Conservation (phyloP, 2,113 vertebrate genomes). For the Guaruba guarouba region DNA sequence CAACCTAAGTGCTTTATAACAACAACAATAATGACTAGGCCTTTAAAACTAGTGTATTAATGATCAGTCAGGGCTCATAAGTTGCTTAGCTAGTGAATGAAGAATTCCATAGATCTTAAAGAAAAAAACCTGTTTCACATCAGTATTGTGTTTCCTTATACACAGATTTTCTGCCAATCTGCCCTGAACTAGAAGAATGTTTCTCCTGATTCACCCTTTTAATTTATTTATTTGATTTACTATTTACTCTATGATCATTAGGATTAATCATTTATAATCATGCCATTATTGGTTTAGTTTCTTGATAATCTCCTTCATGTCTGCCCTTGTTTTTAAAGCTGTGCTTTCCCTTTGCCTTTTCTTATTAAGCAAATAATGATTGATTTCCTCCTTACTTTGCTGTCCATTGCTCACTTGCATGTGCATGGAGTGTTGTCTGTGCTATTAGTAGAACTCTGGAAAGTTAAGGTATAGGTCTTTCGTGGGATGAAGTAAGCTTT, state of each 20-base stretch:
- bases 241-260: neutral
- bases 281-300: neutral
- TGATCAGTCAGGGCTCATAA: neutral
- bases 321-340: neutral
- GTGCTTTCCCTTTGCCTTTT: neutral
- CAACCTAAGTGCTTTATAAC: neutral
- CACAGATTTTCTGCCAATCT: neutral
- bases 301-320: neutral
- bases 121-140: neutral
- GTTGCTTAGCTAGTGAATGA: neutral
- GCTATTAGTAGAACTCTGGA: too few species aligned
- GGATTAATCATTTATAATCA: neutral
- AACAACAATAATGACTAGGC: neutral
- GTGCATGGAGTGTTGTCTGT: neutral
- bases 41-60: conserved; percentile 3
- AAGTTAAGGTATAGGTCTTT: neutral
- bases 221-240: neutral
- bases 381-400: neutral
- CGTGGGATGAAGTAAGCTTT: neutral
- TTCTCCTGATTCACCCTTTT: neutral
- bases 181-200: neutral
- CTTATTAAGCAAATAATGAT: neutral
- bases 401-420: neutral
- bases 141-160: neutral
- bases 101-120: neutral